Percentiles rank a stretch among this genome's conserved stretches.
These are phyloP conservation scores for Medauroidea extradentata DNA, from an alignment of 1,140 invertebrate species.

Conservation along the genomic window DNA sequence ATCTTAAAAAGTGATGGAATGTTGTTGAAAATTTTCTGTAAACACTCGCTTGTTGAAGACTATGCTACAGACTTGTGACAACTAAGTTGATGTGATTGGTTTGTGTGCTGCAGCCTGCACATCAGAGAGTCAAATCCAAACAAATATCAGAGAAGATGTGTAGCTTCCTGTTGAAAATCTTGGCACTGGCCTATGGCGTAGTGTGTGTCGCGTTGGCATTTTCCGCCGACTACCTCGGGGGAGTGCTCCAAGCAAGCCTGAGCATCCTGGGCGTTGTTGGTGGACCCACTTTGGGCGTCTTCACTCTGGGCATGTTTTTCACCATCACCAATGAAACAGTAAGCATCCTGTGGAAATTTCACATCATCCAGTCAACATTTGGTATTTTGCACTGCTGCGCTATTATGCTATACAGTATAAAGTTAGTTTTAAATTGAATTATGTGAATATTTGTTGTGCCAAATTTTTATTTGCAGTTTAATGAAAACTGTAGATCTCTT, in stretches of 20 bases:
- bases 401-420: background rate
- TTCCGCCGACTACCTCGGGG: slow-evolving; percentile 65
- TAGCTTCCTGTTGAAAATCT: slow-evolving; percentile 47
- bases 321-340: slow-evolving; percentile 55
- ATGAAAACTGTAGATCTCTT: too few relatives aligned
- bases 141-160: slow-evolving; percentile 4
- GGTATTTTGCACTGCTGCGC: background rate
- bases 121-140: background rate
- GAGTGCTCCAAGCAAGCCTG: slow-evolving; percentile 66
- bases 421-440: background rate
- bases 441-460: background rate
- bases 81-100: background rate
- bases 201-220: slow-evolving; percentile 68
- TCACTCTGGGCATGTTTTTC: slow-evolving; percentile 72
- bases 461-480: too few relatives aligned
- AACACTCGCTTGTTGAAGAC: too few relatives aligned
- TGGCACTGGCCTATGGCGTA: slow-evolving; percentile 63
- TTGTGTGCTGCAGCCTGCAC: slow-evolving; percentile 8
- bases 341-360: slow-evolving; percentile 23
- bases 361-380: too few relatives aligned
- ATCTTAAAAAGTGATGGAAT: too few relatives aligned
- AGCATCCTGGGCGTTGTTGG: slow-evolving; percentile 78
- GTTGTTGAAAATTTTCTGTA: too few relatives aligned
- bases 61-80: too few relatives aligned
- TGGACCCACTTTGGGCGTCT: slow-evolving; percentile 73